Percentiles rank a stretch among this genome's conserved stretches.
These are phyloP conservation scores for Hydra vulgaris DNA, from an alignment of 30 jellyfish, hydroid and myxozoan species.

Conservation along the genomic window DNA sequence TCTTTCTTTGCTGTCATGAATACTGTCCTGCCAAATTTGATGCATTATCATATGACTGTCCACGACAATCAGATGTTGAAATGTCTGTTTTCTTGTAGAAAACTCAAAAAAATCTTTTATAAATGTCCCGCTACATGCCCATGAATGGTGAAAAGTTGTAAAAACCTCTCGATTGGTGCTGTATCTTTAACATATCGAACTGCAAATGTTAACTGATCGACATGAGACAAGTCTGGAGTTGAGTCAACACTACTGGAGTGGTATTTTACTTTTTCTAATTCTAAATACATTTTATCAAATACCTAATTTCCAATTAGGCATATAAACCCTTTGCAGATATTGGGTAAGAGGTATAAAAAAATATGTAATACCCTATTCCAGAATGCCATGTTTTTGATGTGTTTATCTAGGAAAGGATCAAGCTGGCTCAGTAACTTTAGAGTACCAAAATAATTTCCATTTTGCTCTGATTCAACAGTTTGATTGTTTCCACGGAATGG, in stretches of 20 bases:
- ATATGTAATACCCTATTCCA: not conserved
- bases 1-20: conserved; percentile 41
- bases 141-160: not conserved
- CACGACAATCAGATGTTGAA: conserved; percentile 8
- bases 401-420: conserved; percentile 4
- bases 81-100: not conserved
- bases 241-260: conserved; percentile 5
- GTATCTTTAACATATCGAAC: conserved; percentile 2
- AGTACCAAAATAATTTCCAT: conserved; percentile 13
- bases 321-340: conserved; percentile 1
- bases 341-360: not conserved
- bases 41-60: not conserved
- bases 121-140: no score
- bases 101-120: no score
- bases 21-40: conserved; percentile 19
- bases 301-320: conserved; percentile 1
- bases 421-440: conserved; percentile 4
- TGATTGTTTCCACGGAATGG: conserved; percentile 7
- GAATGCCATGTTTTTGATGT: not conserved
- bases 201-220: conserved; percentile 6
- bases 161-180: conserved; percentile 7
- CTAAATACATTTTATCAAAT: not conserved
- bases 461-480: conserved; percentile 3
- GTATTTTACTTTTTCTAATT: conserved; percentile 11
- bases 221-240: conserved; percentile 25